These are phyloP conservation scores for Hippocampus comes DNA, from an alignment of 2,113 vertebrate species.

Conservation along the genomic window DNA sequence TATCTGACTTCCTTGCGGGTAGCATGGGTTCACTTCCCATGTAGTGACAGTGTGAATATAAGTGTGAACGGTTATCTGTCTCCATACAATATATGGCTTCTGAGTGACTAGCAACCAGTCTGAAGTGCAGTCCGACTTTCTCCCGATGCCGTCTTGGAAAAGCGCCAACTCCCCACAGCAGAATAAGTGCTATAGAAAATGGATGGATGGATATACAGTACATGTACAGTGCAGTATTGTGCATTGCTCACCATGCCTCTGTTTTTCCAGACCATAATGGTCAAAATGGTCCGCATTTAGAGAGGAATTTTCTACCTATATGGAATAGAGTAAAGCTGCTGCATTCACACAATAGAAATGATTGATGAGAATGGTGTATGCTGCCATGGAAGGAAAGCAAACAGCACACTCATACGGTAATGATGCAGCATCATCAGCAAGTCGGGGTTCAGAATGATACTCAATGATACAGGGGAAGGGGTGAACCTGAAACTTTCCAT, in stretches of 20 bases:
- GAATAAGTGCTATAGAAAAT: neutral
- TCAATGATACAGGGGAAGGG: neutral
- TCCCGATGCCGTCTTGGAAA: no score
- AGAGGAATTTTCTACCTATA: neutral
- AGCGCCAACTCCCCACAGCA: neutral
- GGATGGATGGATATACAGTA: neutral
- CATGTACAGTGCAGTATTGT: neutral
- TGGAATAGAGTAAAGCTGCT: no score
- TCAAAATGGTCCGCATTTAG: neutral
- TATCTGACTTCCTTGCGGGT: no score
- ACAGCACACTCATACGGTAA: neutral
- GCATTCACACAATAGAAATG: no score
- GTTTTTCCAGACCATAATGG: neutral
- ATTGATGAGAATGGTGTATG: neutral
- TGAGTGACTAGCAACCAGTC: no score
- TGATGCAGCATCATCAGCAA: neutral
- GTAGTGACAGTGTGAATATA: no score
- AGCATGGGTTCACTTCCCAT: no score
- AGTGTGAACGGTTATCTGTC: no score
- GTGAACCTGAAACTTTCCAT: neutral
- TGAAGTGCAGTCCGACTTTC: no score
- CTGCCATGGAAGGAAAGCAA: neutral
- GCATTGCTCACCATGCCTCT: neutral
- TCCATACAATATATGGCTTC: no score
- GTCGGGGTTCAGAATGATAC: neutral